These are phyloP conservation scores for Xanthia icteritia DNA, from an alignment of 2,888 invertebrate species.

Conservation along the genomic window DNA sequence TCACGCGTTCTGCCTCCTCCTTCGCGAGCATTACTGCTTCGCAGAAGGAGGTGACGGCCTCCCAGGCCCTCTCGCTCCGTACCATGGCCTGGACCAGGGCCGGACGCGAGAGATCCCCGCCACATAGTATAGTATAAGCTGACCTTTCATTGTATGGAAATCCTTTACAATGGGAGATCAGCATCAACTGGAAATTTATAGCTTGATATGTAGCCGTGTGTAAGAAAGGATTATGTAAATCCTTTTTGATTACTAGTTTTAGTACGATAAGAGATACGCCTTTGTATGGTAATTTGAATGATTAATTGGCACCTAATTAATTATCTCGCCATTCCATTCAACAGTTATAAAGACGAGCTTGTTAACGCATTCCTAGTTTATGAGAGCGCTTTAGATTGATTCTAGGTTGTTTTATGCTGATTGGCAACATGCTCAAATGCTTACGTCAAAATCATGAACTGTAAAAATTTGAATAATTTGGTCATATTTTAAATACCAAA, in stretches of 20 bases:
- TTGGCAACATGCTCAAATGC: conserved; percentile 9
- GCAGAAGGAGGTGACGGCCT: too few species aligned
- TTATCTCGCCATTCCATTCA: conserved; percentile 13
- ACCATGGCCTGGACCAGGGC: too few species aligned
- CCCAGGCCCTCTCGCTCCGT: too few species aligned
- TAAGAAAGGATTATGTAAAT: not conserved
- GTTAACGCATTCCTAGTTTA: conserved; percentile 1
- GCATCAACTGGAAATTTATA: too few species aligned
- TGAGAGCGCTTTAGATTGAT: conserved; percentile 3
- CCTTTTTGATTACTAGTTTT: not conserved
- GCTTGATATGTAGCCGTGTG: too few species aligned
- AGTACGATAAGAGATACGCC: not conserved
- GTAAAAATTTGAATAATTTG: too few species aligned
- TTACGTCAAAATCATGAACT: not conserved
- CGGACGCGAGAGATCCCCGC: too few species aligned
- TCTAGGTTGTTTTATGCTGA: not conserved
- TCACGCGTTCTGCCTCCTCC: too few species aligned
- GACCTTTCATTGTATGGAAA: too few species aligned
- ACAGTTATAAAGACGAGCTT: conserved; percentile 23
- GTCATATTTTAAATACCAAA: not conserved
- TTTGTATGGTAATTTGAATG: conserved; percentile 9
- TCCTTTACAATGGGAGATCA: too few species aligned
- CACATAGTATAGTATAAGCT: too few species aligned
- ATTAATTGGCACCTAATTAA: not conserved
- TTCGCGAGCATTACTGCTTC: too few species aligned